Conservation (phyloP, 2,888 invertebrate species). For the Ditylenchus weischeri region DNA sequence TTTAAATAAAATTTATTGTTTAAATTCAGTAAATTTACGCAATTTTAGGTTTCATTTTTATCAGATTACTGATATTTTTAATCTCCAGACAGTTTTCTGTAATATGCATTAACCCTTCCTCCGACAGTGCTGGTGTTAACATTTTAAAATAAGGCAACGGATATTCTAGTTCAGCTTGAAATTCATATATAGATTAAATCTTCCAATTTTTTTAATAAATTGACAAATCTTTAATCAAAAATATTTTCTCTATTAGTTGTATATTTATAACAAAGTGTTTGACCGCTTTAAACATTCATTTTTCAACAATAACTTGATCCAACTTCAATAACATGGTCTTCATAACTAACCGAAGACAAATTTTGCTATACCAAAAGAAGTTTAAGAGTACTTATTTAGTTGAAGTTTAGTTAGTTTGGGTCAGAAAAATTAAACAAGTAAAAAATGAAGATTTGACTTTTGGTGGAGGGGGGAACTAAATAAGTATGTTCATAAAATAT, state of each 20-base stretch:
- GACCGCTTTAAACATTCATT: conserved; percentile 29
- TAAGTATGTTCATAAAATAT: too few relatives aligned
- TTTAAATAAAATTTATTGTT: too few relatives aligned
- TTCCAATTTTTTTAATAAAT: too few relatives aligned
- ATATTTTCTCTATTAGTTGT: conserved; percentile 35
- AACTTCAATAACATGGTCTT: conserved; percentile 17
- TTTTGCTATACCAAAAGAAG: conserved; percentile 21
- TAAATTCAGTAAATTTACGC: conserved; percentile 20
- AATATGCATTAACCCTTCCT: conserved; percentile 35
- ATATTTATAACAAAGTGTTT: conserved; percentile 35
- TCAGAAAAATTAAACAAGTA: too few relatives aligned
- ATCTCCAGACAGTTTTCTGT: conserved; percentile 31
- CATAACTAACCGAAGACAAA: conserved; percentile 30
- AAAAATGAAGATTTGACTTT: too few relatives aligned
- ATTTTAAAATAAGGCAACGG: conserved; percentile 39
- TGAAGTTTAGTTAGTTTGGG: too few relatives aligned
- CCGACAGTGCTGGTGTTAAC: conserved; percentile 32
- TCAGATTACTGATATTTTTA: conserved; percentile 40
- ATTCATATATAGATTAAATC: too few relatives aligned
- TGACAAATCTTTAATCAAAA: conserved; percentile 21
- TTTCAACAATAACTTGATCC: conserved; percentile 27
- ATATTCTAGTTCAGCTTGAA: conserved; percentile 20
- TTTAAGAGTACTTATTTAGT: too few relatives aligned
- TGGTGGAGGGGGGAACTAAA: too few relatives aligned
- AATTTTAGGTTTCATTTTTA: conserved; percentile 42